Base-by-base conservation (phyloP, 1,140 invertebrate genomes). In the Parapsyche elsis region DNA sequence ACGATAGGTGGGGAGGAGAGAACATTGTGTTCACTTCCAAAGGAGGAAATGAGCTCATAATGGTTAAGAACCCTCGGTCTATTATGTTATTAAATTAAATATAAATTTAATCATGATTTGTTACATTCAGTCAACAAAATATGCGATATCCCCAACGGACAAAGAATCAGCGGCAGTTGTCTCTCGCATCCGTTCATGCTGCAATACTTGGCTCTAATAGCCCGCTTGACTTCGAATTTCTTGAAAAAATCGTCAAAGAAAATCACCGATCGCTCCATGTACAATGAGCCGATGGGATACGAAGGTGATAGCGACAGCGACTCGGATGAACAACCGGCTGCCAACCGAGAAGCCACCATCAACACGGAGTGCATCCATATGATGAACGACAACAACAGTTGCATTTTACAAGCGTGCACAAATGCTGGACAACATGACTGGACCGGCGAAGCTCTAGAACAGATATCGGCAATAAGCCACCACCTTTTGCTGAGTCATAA, bases 381-480 rank as follows among this genome's bases (percentile, higher is more conserved):
- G 84, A 83, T 95, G 9, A 95, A 95, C 82, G 92, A 94, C 74
- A 89, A 91, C 14, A 87, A 91, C 7, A 89, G 91, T 5, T 87
- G 85, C 46, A 82, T 89, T 0, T 92, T 95, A 70, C 88, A 91
- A 24, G 88, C 89, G 0, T 92, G 95, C 73, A 84, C 93, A 0
- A 84, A 89, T 16, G 89, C 91, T 16, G 89, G 93, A 7, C 92
- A 93, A 44, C 89, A 87, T 19, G 90, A 91, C 44, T 88, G 92
- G 38, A 90, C 91, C 57, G 87, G 91, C 0, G 85, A 88, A 0
- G 86, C 93, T 1, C 86, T 94, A 44, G 91, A 94, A 84, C 89
- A 90, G 0, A 87, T 97, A 71, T 95, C 94, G 80, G 90, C 92
- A 84, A 89, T 96, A 9, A 95, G 94, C 84, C 94, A 96, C 87